Evolutionary conservation across 2,113 vertebrate genomes (phyloP).

Genomic region (Xyliphius kryptos): DNA sequence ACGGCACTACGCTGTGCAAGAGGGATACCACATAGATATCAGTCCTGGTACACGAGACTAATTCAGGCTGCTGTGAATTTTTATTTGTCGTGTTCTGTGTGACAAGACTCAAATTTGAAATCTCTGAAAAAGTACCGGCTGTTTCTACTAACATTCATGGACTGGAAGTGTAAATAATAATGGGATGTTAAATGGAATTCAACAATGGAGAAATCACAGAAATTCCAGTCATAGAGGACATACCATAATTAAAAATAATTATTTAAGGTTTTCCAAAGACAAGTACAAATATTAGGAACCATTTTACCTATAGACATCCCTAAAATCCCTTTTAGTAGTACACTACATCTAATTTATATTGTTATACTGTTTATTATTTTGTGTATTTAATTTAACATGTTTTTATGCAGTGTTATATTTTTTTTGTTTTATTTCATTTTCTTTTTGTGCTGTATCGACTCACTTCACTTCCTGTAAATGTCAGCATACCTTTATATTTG

Average conservation of each 20-base stretch:
- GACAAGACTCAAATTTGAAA: too few species aligned
- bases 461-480: constrained; percentile 37
- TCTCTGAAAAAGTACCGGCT: too few species aligned
- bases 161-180: constrained; percentile 40
- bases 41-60: constrained; percentile 33
- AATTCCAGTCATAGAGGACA: neutral
- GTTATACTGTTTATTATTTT: constrained; percentile 58
- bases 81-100: neutral
- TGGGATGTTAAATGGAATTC: constrained; percentile 55
- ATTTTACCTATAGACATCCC: constrained; percentile 43
- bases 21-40: constrained; percentile 34
- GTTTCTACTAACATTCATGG: neutral
- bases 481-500: constrained; percentile 43
- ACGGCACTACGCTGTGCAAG: constrained; percentile 45
- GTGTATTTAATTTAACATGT: constrained; percentile 60
- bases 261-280: constrained; percentile 57
- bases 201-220: constrained; percentile 40
- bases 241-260: neutral
- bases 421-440: constrained; percentile 11
- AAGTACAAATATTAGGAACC: constrained; percentile 41
- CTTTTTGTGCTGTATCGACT: constrained; percentile 33
- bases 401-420: constrained; percentile 63
- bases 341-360: constrained; percentile 59
- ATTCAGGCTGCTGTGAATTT: constrained; percentile 50
- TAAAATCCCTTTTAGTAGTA: constrained; percentile 53